Percentiles rank a stretch among this genome's conserved stretches.
Conservation (phyloP, 64 coral and sea anemone genomes). For the Porites australiensis region DNA sequence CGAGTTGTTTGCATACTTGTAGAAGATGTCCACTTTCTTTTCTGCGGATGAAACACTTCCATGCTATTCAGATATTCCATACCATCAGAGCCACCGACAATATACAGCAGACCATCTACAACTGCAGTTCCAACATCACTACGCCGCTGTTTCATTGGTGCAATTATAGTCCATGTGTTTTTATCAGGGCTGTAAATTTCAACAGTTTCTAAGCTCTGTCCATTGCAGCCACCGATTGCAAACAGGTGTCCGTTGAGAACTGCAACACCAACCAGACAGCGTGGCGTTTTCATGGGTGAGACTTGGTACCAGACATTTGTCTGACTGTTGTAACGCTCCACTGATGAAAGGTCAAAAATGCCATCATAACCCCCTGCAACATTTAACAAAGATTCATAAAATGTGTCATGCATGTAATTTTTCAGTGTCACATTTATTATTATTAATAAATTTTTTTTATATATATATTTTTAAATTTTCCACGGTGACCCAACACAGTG, state of each 20-base stretch:
- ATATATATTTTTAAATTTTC: too few species aligned
- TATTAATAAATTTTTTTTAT: too few species aligned
- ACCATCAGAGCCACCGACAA: constrained; percentile 88
- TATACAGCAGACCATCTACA: constrained; percentile 86
- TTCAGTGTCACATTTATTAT: too few species aligned
- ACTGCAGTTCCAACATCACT: constrained; percentile 85
- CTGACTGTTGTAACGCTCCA: constrained; percentile 32
- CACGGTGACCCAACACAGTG: too few species aligned
- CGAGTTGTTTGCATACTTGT: constrained; percentile 9
- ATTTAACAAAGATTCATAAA: neutral
- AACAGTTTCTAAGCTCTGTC: constrained; percentile 90
- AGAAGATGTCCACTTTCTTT: constrained; percentile 70
- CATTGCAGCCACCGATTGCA: constrained; percentile 95
- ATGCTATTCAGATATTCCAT: constrained; percentile 87
- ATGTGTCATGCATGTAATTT: too few species aligned
- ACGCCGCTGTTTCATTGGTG: constrained; percentile 84
- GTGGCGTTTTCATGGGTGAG: constrained; percentile 20
- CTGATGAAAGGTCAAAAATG: constrained; percentile 8
- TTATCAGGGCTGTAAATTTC: constrained; percentile 91
- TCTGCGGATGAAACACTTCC: constrained; percentile 86
- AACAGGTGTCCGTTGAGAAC: constrained; percentile 80
- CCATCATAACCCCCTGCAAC: constrained; percentile 66
- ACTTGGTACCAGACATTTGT: constrained; percentile 3
- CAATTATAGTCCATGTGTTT: constrained; percentile 89
- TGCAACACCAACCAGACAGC: constrained; percentile 67